Percentiles rank a stretch among this genome's conserved stretches.
Evolutionary conservation across 2,113 vertebrate species (phyloP).

Genomic region (Scalopus aquaticus): DNA sequence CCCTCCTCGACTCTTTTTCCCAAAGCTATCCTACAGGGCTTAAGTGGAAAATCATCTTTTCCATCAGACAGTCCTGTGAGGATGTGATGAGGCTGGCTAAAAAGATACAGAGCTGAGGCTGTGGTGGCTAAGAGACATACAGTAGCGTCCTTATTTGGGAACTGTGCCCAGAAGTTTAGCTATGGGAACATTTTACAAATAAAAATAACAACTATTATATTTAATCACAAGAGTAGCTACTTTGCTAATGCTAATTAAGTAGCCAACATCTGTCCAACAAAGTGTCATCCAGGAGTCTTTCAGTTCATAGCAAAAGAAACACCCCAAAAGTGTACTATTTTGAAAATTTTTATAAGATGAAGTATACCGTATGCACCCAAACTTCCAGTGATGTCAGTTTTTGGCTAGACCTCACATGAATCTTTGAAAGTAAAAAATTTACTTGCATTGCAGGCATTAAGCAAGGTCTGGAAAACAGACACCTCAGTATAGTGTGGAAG

Average conservation of each 20-base stretch:
- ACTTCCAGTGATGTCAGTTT: constrained; percentile 15
- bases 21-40: not conserved
- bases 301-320: not conserved
- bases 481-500: not conserved
- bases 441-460: not conserved
- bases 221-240: constrained; percentile 15
- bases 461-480: not conserved
- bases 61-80: constrained; percentile 33
- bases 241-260: constrained; percentile 32
- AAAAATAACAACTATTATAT: constrained; percentile 56
- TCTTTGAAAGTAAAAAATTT: not conserved
- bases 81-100: constrained; percentile 24
- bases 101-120: not conserved
- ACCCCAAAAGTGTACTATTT: not conserved
- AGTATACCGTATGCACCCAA: not conserved
- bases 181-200: constrained; percentile 47
- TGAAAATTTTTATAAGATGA: not conserved
- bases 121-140: constrained; percentile 48
- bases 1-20: no score
- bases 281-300: constrained; percentile 5
- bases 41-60: constrained; percentile 26
- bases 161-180: constrained; percentile 42
- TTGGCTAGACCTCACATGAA: not conserved
- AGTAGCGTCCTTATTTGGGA: constrained; percentile 47
- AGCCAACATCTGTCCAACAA: not conserved